Base-by-base conservation (phyloP, 2,888 invertebrate genomes). In the Phaonia tiefii region DNA sequence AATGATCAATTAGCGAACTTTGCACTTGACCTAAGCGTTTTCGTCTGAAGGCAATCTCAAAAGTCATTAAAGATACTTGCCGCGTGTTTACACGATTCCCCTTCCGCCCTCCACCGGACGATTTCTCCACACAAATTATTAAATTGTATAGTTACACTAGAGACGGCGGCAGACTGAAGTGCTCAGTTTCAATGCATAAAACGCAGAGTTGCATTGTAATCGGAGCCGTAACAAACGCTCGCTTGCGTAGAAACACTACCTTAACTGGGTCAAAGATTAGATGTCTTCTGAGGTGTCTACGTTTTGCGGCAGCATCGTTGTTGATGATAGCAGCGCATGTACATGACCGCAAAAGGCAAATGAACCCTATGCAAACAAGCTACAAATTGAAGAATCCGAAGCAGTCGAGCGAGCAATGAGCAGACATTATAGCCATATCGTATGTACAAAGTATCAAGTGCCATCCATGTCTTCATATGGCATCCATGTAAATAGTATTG, bases 261-360 rank as follows among this genome's bases (percentile, higher is more conserved):
- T 58, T 74, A 80, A 77, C 58, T 80, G 66, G 80, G 80, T 80
- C 80, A 80, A 37, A 37, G 54, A 25, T 65, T 73, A 39, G 25
- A 67, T 75, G 71, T 79, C 49, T 60, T 11, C n/a, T 25, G 54
- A 60, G 25, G 17, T 60, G 39, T 58, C 15, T 22, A n/a, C 22
- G 7, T 56, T 42, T 31, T 31, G 13, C 13, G 31, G 13, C 25
- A 15, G n/a, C 2, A 5, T 58, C n/a, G 37, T 60, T 46, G 44
- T 63, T 71, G 17, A 75, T 70, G 74, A 54, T 74, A 72, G 51
- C 49, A 1, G 49, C 17, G 10, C 58, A n/a, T n/a, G n/a, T 31
- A 5, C 31, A 31, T 31, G 77, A 72, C 77, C 80, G n/a, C 74
- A 75, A 58, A 67, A 78, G 67, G 80, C 71, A 71, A 81, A 78